A percentile compares a stretch with the other conserved stretches of the same genome.
phyloP scores from a whole-genome alignment of 1,140 invertebrate genomes.

The Macrocentrus cingulum region DNA sequence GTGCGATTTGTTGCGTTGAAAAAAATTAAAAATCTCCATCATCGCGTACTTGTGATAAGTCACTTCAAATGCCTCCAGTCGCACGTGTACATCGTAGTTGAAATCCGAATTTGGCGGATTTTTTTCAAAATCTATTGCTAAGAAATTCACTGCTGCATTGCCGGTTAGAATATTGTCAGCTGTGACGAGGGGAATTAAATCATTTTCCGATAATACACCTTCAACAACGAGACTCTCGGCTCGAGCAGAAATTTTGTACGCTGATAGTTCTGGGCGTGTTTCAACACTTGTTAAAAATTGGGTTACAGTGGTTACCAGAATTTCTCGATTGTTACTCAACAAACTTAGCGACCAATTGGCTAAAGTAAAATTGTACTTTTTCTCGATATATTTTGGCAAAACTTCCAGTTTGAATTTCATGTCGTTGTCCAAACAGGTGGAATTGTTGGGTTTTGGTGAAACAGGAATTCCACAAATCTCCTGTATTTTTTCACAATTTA shows the following conservation, averaged over 20 bases:
- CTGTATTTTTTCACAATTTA: slow-evolving; percentile 36
- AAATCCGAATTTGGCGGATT: slow-evolving; percentile 70
- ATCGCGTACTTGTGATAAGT: slow-evolving; percentile 80
- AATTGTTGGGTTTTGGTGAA: slow-evolving; percentile 27
- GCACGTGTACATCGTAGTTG: slow-evolving; percentile 69
- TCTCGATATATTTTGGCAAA: slow-evolving; percentile 40
- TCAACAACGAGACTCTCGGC: slow-evolving; percentile 80
- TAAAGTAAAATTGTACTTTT: slow-evolving; percentile 75
- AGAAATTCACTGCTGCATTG: slow-evolving; percentile 67
- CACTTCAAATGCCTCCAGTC: slow-evolving; percentile 75
- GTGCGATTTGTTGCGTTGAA: slow-evolving; percentile 60
- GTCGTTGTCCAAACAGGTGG: slow-evolving; percentile 27
- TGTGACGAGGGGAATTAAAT: slow-evolving; percentile 72
- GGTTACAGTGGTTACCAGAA: slow-evolving; percentile 72
- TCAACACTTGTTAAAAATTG: slow-evolving; percentile 74
- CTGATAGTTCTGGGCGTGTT: slow-evolving; percentile 69
- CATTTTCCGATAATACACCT: slow-evolving; percentile 73
- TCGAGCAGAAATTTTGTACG: slow-evolving; percentile 72
- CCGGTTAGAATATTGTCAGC: slow-evolving; percentile 69
- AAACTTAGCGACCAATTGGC: slow-evolving; percentile 74
- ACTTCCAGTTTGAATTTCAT: slow-evolving; percentile 33
- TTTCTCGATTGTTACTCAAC: slow-evolving; percentile 70
- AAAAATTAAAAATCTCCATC: slow-evolving; percentile 74
- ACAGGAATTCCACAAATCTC: slow-evolving; percentile 21
- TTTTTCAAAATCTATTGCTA: slow-evolving; percentile 76